Conservation (phyloP, 2,113 vertebrate genomes). For the Synchiropus splendidus region DNA sequence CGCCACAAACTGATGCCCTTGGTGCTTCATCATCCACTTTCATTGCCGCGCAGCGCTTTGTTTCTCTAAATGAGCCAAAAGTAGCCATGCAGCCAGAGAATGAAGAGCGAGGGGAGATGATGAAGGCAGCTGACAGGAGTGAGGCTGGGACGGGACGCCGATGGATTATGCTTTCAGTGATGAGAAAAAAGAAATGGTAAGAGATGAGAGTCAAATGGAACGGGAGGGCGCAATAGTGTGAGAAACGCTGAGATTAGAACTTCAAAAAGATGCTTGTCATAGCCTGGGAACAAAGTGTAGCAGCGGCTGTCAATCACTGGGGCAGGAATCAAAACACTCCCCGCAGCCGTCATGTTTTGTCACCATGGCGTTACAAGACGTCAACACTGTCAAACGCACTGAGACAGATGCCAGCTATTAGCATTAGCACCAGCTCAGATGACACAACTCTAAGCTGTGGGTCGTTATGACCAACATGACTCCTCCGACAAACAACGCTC, state of each 20-base stretch:
- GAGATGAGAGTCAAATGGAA: slow-evolving; percentile 9
- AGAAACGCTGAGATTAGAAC: slow-evolving; percentile 10
- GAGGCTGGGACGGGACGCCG: slow-evolving; percentile 21
- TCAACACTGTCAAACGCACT: slow-evolving; percentile 45
- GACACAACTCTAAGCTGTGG: slow-evolving; percentile 26
- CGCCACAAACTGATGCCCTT: no score
- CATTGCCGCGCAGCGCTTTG: no score
- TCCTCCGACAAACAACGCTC: slow-evolving; percentile 17
- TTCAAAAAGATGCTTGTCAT: neutral
- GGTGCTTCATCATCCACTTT: slow-evolving; percentile 3
- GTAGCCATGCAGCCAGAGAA: slow-evolving; percentile 8
- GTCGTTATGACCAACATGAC: slow-evolving; percentile 18
- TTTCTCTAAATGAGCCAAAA: no score
- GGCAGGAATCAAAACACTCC: slow-evolving; percentile 14
- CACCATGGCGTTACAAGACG: slow-evolving; percentile 54
- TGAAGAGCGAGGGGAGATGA: slow-evolving; percentile 8
- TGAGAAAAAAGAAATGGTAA: slow-evolving; percentile 23
- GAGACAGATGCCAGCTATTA: slow-evolving; percentile 51
- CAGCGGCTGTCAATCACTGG: slow-evolving; percentile 2
- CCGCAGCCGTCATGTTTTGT: slow-evolving; percentile 47
- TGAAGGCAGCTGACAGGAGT: slow-evolving; percentile 8
- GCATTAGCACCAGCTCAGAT: slow-evolving; percentile 38
- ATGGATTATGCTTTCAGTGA: slow-evolving; percentile 29
- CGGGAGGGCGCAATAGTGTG: slow-evolving; percentile 18
- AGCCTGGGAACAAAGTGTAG: neutral